Percentiles rank a stretch among this genome's conserved stretches.
Conservation (phyloP, 2,797 vertebrate species). For the Choloepus didactylus region DNA sequence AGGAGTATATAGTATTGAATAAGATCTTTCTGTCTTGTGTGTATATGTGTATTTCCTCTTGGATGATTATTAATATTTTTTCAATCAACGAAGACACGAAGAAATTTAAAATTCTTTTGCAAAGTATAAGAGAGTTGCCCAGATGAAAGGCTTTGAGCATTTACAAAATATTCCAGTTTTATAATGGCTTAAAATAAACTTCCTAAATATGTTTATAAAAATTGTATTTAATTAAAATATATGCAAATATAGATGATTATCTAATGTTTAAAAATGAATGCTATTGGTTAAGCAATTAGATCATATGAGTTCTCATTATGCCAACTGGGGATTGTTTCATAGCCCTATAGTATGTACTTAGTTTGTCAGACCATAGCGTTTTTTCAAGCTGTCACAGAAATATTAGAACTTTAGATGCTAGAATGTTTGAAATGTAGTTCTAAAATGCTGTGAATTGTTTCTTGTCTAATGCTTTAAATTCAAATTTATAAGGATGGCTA, state of each 20-base stretch:
- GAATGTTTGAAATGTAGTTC: slow-evolving; percentile 49
- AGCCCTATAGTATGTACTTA: slow-evolving; percentile 26
- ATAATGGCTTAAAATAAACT: slow-evolving; percentile 28
- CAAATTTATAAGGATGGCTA: background rate
- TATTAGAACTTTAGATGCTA: slow-evolving; percentile 50
- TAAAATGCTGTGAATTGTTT: slow-evolving; percentile 44
- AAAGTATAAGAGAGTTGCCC: background rate
- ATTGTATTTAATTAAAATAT: slow-evolving; percentile 31
- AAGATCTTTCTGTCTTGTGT: background rate
- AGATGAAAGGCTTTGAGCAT: slow-evolving; percentile 40
- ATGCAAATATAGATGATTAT: background rate
- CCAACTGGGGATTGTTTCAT: background rate
- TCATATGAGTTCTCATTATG: slow-evolving; percentile 5
- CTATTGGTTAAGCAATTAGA: slow-evolving; percentile 37
- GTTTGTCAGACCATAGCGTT: slow-evolving; percentile 45
- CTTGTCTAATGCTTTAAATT: slow-evolving; percentile 66
- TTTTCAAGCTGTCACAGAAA: slow-evolving; percentile 55
- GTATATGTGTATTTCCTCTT: background rate
- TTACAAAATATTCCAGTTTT: background rate
- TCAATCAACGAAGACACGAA: slow-evolving; percentile 20
- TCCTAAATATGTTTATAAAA: slow-evolving; percentile 31
- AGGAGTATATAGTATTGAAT: background rate
- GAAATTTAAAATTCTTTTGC: slow-evolving; percentile 22
- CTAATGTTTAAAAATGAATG: slow-evolving; percentile 44
- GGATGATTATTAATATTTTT: slow-evolving; percentile 17